These are phyloP conservation scores for Drosophila ogumai DNA, from an alignment of 1,140 invertebrate genomes.

Conservation along the genomic window DNA sequence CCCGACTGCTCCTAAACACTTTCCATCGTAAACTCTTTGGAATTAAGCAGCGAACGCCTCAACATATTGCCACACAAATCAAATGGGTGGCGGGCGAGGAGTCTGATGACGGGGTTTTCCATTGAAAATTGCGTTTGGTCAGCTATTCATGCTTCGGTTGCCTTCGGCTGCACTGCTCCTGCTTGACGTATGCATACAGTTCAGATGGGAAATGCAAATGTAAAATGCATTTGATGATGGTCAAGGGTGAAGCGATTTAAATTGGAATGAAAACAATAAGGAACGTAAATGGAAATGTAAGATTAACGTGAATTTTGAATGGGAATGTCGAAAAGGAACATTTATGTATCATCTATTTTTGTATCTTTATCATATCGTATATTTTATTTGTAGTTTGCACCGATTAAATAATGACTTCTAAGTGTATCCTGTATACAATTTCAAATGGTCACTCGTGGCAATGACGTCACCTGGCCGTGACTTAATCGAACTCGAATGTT, in stretches of 20 bases:
- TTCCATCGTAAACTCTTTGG: slow-evolving; percentile 58
- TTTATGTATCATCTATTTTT: too few species aligned
- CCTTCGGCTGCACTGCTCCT: neutral
- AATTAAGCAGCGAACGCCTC: slow-evolving; percentile 31
- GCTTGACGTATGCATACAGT: too few species aligned
- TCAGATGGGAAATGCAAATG: slow-evolving; percentile 18
- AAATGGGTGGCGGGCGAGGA: slow-evolving; percentile 3
- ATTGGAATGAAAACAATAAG: neutral
- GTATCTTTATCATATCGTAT: too few species aligned
- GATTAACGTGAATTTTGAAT: neutral
- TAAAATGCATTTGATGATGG: slow-evolving; percentile 21
- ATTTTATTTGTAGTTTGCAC: too few species aligned
- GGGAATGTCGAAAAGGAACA: too few species aligned
- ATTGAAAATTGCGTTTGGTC: slow-evolving; percentile 33
- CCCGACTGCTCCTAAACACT: slow-evolving; percentile 45
- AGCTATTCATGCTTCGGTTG: slow-evolving; percentile 22
- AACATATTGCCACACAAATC: slow-evolving; percentile 51
- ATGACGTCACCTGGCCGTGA: slow-evolving; percentile 54
- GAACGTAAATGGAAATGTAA: neutral
- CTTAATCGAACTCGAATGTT: slow-evolving; percentile 55
- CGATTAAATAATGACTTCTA: neutral
- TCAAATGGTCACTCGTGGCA: slow-evolving; percentile 34
- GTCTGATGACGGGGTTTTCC: slow-evolving; percentile 33
- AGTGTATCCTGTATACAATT: neutral
- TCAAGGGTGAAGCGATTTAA: slow-evolving; percentile 3